Conservation (phyloP, 2,113 vertebrate genomes). For the Oreochromis aureus region DNA sequence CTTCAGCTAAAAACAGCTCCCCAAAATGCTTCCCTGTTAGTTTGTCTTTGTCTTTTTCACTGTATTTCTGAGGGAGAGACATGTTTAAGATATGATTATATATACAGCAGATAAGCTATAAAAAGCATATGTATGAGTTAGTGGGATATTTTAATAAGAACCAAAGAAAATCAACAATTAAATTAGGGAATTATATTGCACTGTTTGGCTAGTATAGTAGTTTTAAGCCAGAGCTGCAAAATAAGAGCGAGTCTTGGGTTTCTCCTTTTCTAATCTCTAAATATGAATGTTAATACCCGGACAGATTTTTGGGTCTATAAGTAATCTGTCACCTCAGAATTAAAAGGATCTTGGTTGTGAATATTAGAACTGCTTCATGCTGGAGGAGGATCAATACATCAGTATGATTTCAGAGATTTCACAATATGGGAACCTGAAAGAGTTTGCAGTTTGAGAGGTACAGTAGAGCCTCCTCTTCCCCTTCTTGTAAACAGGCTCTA, state of each 20-base stretch:
- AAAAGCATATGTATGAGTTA: neutral
- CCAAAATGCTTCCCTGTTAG: conserved; percentile 8
- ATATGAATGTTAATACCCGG: neutral
- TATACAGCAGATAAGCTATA: neutral
- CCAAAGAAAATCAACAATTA: neutral
- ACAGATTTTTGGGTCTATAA: neutral
- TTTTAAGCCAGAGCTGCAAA: neutral
- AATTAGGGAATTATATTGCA: neutral
- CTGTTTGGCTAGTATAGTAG: neutral
- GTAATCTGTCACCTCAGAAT: neutral
- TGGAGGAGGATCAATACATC: neutral
- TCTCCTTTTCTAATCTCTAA: neutral
- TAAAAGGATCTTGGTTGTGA: neutral
- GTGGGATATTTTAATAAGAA: neutral
- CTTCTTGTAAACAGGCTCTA: neutral
- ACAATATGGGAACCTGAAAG: neutral
- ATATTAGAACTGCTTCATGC: neutral
- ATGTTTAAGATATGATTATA: conserved; percentile 1
- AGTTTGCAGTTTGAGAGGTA: neutral
- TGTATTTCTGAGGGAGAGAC: neutral
- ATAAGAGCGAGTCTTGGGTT: neutral
- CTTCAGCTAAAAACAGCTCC: conserved; percentile 50
- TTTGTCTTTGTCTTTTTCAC: neutral
- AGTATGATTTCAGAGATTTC: neutral
- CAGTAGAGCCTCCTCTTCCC: neutral